Evolutionary conservation across 2,797 vertebrate species (phyloP).

Genomic region (Pangasius macronema): DNA sequence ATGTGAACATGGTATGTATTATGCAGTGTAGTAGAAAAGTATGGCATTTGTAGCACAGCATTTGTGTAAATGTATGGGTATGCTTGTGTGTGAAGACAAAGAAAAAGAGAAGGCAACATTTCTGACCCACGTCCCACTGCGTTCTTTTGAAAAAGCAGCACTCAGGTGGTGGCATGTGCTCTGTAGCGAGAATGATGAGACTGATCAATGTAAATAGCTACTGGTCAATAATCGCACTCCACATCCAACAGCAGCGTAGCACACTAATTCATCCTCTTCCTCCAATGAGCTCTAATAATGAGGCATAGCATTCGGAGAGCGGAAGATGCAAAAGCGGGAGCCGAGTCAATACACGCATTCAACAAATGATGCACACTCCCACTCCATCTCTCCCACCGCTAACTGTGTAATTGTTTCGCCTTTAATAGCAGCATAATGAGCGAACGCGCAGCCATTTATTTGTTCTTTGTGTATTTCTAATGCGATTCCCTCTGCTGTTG

Average conservation of each 20-base stretch:
- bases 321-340: constrained; percentile 40
- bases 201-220: constrained; percentile 45
- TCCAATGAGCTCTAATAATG: constrained; percentile 48
- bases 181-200: constrained; percentile 27
- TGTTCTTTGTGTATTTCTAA: constrained; percentile 48
- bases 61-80: not conserved
- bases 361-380: constrained; percentile 39
- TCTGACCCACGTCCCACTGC: not conserved
- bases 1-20: not conserved
- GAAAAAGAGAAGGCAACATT: not conserved
- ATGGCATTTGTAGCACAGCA: not conserved
- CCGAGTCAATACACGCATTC: constrained; percentile 46
- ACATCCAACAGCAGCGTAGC: constrained; percentile 26
- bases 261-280: constrained; percentile 20
- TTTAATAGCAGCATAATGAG: constrained; percentile 58
- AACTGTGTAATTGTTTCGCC: constrained; percentile 55
- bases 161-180: not conserved
- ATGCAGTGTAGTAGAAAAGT: not conserved
- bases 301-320: constrained; percentile 47
- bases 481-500: constrained; percentile 48
- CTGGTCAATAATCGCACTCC: constrained; percentile 35
- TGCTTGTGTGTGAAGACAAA: constrained; percentile 12
- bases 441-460: constrained; percentile 52
- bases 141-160: constrained; percentile 18
- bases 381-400: constrained; percentile 43